Percentiles rank a stretch among this genome's conserved stretches.
These are phyloP conservation scores for Pemphigus obesinymphae DNA, from an alignment of 1,140 invertebrate species.

Conservation along the genomic window DNA sequence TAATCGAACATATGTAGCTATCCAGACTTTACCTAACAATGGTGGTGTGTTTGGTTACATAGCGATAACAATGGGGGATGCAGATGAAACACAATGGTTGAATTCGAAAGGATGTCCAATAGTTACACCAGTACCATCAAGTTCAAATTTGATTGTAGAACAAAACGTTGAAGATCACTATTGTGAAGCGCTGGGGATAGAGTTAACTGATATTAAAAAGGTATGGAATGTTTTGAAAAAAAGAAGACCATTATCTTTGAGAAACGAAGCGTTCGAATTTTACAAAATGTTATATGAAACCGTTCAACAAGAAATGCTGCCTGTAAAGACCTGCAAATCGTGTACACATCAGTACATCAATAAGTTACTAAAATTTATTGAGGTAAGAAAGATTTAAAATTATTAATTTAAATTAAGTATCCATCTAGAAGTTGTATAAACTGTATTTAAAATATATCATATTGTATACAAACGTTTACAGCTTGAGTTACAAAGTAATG, in stretches of 20 bases:
- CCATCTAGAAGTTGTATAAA: neutral
- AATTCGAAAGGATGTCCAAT: neutral
- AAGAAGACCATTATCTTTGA: neutral
- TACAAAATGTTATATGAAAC: neutral
- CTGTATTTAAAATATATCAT: neutral
- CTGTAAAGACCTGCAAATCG: no score
- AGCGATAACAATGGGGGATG: neutral
- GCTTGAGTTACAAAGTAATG: neutral
- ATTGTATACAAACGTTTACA: neutral
- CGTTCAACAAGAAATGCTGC: neutral
- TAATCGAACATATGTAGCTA: neutral
- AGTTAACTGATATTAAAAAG: neutral
- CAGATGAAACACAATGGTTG: neutral
- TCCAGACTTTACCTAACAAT: neutral
- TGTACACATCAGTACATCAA: neutral
- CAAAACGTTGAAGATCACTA: neutral
- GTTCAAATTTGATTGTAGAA: neutral
- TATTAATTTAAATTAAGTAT: no score
- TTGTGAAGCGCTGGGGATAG: accelerated
- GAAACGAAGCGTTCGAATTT: neutral
- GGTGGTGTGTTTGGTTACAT: conserved; percentile 11
- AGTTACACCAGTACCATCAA: neutral
- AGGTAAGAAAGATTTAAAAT: neutral
- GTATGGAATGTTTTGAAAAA: neutral
- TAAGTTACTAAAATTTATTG: neutral